These are phyloP conservation scores for Belgica antarctica DNA, from an alignment of 2,888 invertebrate species.

Conservation along the genomic window DNA sequence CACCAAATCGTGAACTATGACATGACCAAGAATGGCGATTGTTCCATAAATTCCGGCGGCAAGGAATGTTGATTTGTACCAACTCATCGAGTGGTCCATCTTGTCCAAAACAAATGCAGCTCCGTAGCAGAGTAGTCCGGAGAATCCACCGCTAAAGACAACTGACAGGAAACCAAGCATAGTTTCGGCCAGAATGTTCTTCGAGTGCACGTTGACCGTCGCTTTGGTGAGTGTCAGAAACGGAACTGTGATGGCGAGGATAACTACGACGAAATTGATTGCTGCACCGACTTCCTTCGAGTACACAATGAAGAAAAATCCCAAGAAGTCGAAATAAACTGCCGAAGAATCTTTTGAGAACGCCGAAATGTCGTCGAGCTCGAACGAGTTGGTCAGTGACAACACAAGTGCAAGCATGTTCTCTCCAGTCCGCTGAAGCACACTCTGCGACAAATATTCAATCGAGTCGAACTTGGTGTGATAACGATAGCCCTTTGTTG, in stretches of 20 bases:
- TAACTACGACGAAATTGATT: constrained; percentile 49
- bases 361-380: constrained; percentile 8
- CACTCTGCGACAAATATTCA: constrained; percentile 71
- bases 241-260: constrained; percentile 48
- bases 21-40: not conserved
- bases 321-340: constrained; percentile 50
- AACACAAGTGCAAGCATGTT: constrained; percentile 72
- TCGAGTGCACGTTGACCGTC: constrained; percentile 45
- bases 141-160: constrained; percentile 46
- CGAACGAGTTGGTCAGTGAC: constrained; percentile 3
- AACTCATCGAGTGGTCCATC: constrained; percentile 50
- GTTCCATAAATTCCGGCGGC: constrained; percentile 25
- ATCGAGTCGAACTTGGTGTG: constrained; percentile 81
- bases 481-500: constrained; percentile 85
- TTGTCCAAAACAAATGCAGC: constrained; percentile 49
- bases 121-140: constrained; percentile 47
- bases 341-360: constrained; percentile 42
- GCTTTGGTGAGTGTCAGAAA: constrained; percentile 49
- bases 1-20: constrained; percentile 10
- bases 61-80: constrained; percentile 46
- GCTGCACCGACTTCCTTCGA: constrained; percentile 49
- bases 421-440: constrained; percentile 82
- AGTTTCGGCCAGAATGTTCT: constrained; percentile 44
- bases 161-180: constrained; percentile 49
- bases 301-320: constrained; percentile 49